Percentiles rank a stretch among this genome's conserved stretches.
Evolutionary conservation across 2,888 invertebrate species (phyloP).

Genomic region (Troides aeacus): DNA sequence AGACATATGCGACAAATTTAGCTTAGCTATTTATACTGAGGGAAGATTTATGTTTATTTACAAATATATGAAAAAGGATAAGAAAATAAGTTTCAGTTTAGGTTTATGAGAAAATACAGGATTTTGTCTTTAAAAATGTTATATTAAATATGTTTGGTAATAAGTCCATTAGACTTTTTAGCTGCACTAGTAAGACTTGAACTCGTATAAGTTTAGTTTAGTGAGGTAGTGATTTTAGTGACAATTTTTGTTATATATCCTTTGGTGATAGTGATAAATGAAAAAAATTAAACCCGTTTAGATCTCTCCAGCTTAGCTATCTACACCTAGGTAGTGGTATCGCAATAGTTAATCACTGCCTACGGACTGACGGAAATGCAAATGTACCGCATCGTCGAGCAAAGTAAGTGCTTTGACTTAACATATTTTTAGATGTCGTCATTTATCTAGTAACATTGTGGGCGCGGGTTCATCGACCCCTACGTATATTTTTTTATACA

Average conservation of each 20-base stretch:
- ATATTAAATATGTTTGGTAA: no score
- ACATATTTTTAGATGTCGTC: constrained; percentile 25
- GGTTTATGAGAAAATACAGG: no score
- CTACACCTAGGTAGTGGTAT: constrained; percentile 12
- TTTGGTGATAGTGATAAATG: no score
- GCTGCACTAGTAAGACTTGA: no score
- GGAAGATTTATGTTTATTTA: background rate
- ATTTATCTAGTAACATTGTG: constrained; percentile 21
- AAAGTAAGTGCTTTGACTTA: constrained; percentile 16
- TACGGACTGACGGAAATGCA: constrained; percentile 27
- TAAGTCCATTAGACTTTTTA: no score
- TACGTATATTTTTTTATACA: background rate
- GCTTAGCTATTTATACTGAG: background rate
- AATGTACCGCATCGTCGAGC: constrained; percentile 24
- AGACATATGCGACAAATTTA: background rate
- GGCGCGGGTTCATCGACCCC: constrained; percentile 8
- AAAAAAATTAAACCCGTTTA: background rate
- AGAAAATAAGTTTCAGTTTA: no score
- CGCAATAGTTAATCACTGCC: constrained; percentile 25
- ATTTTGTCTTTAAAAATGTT: no score
- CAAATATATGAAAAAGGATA: no score
- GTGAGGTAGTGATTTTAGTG: no score
- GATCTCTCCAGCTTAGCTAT: background rate
- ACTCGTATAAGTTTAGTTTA: no score
- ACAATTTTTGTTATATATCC: no score